Evolutionary conservation across 2,113 vertebrate genomes (phyloP).

Genomic region (Sebastes fasciatus): DNA sequence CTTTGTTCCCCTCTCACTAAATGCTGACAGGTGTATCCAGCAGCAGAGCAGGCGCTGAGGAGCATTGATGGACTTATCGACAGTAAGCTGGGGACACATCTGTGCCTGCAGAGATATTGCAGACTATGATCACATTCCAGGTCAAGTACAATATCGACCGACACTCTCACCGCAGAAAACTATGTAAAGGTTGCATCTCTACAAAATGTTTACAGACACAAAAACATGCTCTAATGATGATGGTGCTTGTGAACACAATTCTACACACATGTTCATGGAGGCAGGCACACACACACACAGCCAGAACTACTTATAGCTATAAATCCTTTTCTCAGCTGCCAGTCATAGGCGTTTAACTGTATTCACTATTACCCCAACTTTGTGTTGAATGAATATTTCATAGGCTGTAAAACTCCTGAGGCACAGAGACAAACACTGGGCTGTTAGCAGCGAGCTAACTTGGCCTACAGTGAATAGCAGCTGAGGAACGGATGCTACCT

Average conservation of each 20-base stretch:
- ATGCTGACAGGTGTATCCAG: slow-evolving; percentile 56
- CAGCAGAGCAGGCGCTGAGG: slow-evolving; percentile 1
- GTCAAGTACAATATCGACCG: slow-evolving; percentile 26
- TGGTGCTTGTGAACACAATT: background rate
- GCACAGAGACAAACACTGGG: slow-evolving; percentile 47
- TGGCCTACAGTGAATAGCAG: slow-evolving; percentile 46
- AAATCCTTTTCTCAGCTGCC: slow-evolving; percentile 18
- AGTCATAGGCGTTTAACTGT: slow-evolving; percentile 33
- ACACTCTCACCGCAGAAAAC: background rate
- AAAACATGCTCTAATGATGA: background rate
- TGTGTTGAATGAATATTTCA: slow-evolving; percentile 70
- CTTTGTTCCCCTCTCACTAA: slow-evolving; percentile 28
- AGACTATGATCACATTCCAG: slow-evolving; percentile 17
- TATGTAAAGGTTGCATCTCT: background rate
- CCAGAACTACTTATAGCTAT: background rate
- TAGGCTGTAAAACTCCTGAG: slow-evolving; percentile 46
- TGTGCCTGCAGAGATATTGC: slow-evolving; percentile 32
- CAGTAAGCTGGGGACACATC: slow-evolving; percentile 33
- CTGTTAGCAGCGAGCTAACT: slow-evolving; percentile 47
- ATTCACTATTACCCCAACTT: slow-evolving; percentile 42
- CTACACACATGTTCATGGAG: background rate
- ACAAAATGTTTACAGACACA: background rate
- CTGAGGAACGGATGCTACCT: slow-evolving; percentile 33
- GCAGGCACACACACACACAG: background rate
- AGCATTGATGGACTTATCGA: slow-evolving; percentile 56